These are phyloP conservation scores for Agrotis ipsilon DNA, from an alignment of 2,888 invertebrate species.

Conservation along the genomic window DNA sequence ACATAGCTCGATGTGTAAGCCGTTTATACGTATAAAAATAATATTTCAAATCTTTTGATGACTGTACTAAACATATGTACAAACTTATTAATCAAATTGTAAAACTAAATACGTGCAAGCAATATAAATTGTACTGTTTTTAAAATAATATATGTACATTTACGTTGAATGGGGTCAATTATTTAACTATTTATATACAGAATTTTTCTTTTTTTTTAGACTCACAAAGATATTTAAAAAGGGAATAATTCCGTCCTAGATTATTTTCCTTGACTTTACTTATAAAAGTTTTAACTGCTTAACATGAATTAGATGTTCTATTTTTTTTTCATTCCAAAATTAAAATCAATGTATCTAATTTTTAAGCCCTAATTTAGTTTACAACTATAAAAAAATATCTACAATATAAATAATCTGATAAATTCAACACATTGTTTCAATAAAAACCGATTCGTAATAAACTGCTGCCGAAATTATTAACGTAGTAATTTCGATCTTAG, in stretches of 20 bases:
- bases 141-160: conserved; percentile 48
- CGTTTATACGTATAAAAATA: background rate
- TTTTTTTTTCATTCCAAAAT: background rate
- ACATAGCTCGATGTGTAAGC: too few species aligned
- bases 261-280: background rate
- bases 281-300: too few species aligned
- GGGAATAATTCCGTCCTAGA: background rate
- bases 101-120: conserved; percentile 18
- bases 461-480: background rate
- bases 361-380: conserved; percentile 9
- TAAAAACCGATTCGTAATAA: conserved; percentile 14
- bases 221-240: background rate
- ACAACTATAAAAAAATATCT: conserved; percentile 34
- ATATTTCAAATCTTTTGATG: conserved; percentile 3
- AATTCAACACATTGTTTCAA: conserved; percentile 23
- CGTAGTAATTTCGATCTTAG: background rate
- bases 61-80: background rate
- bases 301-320: too few species aligned
- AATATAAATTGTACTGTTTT: conserved; percentile 47
- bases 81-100: background rate
- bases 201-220: background rate
- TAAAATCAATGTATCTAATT: background rate
- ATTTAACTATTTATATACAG: conserved; percentile 15
- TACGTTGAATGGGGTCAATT: background rate
- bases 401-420: conserved; percentile 36